A percentile compares a stretch with the other conserved stretches of the same genome.
These are phyloP conservation scores for Sarcophaga caerulescens DNA, from an alignment of 2,888 invertebrate species.

Conservation along the genomic window DNA sequence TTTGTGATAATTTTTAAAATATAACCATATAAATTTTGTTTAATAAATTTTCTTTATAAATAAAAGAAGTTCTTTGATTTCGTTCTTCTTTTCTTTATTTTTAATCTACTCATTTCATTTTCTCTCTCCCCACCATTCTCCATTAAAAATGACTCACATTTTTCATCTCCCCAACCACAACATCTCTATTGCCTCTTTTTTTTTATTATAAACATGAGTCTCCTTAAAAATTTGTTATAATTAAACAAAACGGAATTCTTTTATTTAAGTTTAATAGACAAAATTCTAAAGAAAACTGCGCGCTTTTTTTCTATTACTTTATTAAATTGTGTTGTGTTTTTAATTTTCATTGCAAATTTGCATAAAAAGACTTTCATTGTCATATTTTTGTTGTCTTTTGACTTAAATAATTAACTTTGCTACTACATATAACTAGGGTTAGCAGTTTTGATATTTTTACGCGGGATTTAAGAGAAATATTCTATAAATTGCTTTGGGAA, in stretches of 20 bases:
- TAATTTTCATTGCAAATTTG: constrained; percentile 41
- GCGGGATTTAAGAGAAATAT: no score
- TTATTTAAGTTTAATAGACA: constrained; percentile 28
- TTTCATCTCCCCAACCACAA: constrained; percentile 54
- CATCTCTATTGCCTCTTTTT: constrained; percentile 1
- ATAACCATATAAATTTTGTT: background rate
- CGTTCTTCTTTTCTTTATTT: constrained; percentile 26
- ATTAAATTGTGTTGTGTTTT: constrained; percentile 34
- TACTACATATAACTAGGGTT: background rate
- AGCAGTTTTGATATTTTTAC: background rate
- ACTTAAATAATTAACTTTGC: no score
- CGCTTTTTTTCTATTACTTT: constrained; percentile 32
- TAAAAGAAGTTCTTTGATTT: constrained; percentile 21
- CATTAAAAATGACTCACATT: constrained; percentile 61
- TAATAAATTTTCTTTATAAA: constrained; percentile 35
- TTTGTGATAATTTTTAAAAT: background rate
- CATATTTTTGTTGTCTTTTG: constrained; percentile 20
- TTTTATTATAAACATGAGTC: background rate
- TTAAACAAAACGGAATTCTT: constrained; percentile 45
- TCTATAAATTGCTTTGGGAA: no score
- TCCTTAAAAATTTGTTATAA: constrained; percentile 36
- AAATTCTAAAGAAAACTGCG: constrained; percentile 51
- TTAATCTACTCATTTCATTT: constrained; percentile 27
- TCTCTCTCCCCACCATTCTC: constrained; percentile 27
- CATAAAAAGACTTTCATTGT: constrained; percentile 37